Conservation (phyloP, 2,888 invertebrate species). For the Oscheius sp. region DNA sequence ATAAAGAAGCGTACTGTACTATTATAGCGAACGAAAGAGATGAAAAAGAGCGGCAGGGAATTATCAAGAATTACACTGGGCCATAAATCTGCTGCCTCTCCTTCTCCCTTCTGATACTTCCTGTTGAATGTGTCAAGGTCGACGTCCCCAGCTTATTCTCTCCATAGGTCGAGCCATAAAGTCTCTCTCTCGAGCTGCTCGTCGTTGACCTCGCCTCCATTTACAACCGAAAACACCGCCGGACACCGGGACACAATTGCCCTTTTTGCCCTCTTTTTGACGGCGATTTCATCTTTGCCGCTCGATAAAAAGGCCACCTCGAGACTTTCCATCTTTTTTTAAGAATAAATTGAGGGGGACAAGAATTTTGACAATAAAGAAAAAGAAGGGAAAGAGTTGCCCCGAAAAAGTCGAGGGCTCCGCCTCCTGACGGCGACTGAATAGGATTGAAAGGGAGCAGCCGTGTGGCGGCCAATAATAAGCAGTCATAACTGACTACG, state of each 20-base stretch:
- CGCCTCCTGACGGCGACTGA: not conserved
- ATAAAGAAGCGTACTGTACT: not conserved
- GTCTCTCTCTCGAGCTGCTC: not conserved
- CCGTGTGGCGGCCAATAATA: conserved; percentile 36
- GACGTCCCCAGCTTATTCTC: no score
- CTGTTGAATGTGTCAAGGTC: no score
- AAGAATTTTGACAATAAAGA: no score
- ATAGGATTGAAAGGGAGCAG: not conserved
- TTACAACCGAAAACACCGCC: conserved; percentile 34
- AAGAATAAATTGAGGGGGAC: no score
- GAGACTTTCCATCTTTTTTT: not conserved
- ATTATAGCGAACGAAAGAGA: not conserved
- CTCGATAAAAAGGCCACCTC: not conserved
- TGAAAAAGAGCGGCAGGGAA: not conserved
- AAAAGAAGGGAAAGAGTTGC: not conserved
- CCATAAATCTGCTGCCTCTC: no score
- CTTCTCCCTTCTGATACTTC: no score
- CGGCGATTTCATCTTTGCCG: conserved; percentile 19
- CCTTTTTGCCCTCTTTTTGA: conserved; percentile 36
- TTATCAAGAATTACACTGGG: not conserved
- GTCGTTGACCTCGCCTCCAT: conserved; percentile 32
- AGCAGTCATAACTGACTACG: conserved; percentile 39
- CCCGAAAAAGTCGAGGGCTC: conserved; percentile 1
- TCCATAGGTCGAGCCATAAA: not conserved
- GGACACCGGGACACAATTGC: conserved; percentile 24